phyloP scores from a whole-genome alignment of 2,113 vertebrate genomes.

The Spermophilus dauricus region DNA sequence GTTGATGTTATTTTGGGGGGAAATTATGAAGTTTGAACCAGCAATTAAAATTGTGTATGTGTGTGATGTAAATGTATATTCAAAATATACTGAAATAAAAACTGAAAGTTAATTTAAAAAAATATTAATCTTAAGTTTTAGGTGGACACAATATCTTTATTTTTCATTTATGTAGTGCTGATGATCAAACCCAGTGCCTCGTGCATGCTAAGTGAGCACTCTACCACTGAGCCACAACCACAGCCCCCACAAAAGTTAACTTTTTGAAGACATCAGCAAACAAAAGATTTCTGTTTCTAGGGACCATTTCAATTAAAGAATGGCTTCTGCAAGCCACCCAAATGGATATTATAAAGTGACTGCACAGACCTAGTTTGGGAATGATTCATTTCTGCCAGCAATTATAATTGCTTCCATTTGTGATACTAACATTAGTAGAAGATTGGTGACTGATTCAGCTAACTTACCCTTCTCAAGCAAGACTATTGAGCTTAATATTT shows the following conservation, averaged over 20 bases:
- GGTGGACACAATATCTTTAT: no score
- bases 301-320: constrained; percentile 45
- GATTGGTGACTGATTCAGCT: constrained; percentile 78
- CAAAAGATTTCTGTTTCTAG: constrained; percentile 17
- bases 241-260: background rate
- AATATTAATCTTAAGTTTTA: no score
- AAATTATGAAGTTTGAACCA: constrained; percentile 46
- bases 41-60: background rate
- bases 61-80: constrained; percentile 37
- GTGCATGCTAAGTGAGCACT: no score
- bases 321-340: constrained; percentile 26
- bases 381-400: constrained; percentile 82
- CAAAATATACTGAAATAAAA: constrained; percentile 36
- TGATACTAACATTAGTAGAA: constrained; percentile 75
- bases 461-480: constrained; percentile 71
- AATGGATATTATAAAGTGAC: constrained; percentile 51
- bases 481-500: constrained; percentile 62
- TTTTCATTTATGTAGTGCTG: no score
- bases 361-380: constrained; percentile 59
- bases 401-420: constrained; percentile 81
- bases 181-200: no score
- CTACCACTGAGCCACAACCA: no score
- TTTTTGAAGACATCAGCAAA: constrained; percentile 63
- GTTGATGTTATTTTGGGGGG: constrained; percentile 28
- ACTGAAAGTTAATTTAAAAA: constrained; percentile 25